Base-by-base conservation (phyloP, 2,113 vertebrate genomes). In the Amia ocellicauda region DNA sequence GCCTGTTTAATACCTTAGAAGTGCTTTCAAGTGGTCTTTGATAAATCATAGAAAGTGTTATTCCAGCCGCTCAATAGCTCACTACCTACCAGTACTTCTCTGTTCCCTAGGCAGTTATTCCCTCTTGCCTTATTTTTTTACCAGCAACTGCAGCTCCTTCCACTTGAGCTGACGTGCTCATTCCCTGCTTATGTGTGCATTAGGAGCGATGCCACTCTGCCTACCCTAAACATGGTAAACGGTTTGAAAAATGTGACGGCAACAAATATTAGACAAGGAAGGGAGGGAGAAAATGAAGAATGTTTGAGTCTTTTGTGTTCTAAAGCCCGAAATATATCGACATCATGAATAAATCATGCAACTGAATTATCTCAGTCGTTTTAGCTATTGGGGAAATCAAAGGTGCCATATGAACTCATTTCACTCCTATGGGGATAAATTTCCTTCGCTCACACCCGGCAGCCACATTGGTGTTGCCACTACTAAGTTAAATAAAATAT, bases 11-110 rank as follows among this genome's bases (percentile, higher is more conserved):
- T 91, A 85, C 85, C 86, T 87, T 83, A 74, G 80, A 93, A 90
- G 86, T 80, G 82, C 92, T 94, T 93, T 94, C 90, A 93, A 93
- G 91, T 86, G 86, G 84, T 90, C 86, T 92, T 91, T 81, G 81
- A 91, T 90, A 89, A 92, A 92, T 90, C 88, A 88, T 75, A 81
- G 79, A 80, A 84, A 81, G 85, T 87, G 88, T 83, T 91, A 83
- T 89, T 86, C 77, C 62, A 80, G 84, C 77, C 75, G 69, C 86
- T 90, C 84, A 83, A 87, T 90, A 80, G 74, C 79, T n/a, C n/a
- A 67, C 74, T 82, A 86, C 88, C 87, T 81, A 72, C 86, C 72
- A 70, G 70, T 69, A 78, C 78, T 76, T 83, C 70, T 83, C 54
- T 53, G 66, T 75, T 90, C 90, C 85, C 80, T 74, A 71, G 86